These are phyloP conservation scores for Laticauda colubrina DNA, from an alignment of 2,113 vertebrate genomes.

Conservation along the genomic window DNA sequence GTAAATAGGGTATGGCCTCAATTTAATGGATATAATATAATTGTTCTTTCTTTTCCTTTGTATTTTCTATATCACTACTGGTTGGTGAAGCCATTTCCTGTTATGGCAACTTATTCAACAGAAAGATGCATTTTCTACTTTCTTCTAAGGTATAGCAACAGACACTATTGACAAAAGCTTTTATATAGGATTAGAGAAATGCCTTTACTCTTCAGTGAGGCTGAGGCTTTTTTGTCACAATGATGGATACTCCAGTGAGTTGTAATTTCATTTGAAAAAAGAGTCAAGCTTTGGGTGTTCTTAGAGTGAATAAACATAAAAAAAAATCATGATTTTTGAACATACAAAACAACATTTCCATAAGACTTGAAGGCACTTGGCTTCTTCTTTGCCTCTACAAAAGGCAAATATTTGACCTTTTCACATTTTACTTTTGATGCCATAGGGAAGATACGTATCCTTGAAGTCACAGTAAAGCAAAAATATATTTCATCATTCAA, in stretches of 20 bases:
- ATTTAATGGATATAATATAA: not conserved
- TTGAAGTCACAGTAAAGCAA: not conserved
- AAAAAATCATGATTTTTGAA: not conserved
- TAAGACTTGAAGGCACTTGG: not conserved
- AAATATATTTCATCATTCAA: not conserved
- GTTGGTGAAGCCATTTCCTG: not conserved
- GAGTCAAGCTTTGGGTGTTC: not conserved
- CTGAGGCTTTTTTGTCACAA: not conserved
- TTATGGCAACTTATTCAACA: not conserved
- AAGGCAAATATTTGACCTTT: not conserved
- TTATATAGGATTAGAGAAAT: not conserved
- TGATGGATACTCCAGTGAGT: not conserved
- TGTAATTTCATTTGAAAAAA: not conserved
- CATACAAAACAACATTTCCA: not conserved
- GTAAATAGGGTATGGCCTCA: conserved; percentile 44
- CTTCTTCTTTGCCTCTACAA: too few relatives aligned
- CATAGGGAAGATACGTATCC: not conserved
- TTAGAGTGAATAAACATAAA: not conserved
- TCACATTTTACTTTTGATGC: not conserved
- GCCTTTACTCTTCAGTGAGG: not conserved
- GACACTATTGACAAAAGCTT: not conserved
- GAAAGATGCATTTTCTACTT: not conserved
- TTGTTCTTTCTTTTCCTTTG: not conserved
- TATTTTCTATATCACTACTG: not conserved
- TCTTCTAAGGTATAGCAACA: not conserved